These are phyloP conservation scores for Mallotus villosus DNA, from an alignment of 2,797 vertebrate species.

Conservation along the genomic window DNA sequence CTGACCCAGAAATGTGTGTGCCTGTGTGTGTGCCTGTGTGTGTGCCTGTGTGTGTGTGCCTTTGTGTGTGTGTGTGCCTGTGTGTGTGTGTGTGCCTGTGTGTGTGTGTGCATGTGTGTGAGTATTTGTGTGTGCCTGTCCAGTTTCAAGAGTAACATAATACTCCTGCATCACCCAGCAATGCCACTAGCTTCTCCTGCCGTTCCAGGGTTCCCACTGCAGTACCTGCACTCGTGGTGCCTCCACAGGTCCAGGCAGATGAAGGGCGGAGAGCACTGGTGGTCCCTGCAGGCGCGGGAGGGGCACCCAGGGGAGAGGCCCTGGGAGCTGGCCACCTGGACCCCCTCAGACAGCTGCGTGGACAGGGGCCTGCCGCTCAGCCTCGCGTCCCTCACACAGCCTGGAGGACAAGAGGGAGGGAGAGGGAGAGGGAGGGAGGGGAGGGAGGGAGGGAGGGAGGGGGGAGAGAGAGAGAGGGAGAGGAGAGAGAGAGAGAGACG, in stretches of 20 bases:
- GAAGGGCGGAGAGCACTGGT: constrained; percentile 81
- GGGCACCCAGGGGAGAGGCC: constrained; percentile 80
- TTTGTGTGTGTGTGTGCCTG: not conserved
- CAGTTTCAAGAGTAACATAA: not conserved
- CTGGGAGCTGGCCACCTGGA: constrained; percentile 77
- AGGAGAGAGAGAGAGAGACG: not conserved
- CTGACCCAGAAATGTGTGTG: not conserved
- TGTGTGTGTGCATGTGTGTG: not conserved
- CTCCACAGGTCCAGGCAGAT: constrained; percentile 89
- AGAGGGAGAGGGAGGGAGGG: not conserved
- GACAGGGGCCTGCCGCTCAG: constrained; percentile 80
- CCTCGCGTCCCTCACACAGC: constrained; percentile 85
- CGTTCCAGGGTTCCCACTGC: constrained; percentile 18
- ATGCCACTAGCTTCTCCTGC: not conserved
- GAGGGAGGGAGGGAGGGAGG: not conserved
- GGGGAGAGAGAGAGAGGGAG: not conserved
- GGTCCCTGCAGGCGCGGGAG: constrained; percentile 83
- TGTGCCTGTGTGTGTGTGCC: not conserved
- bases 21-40: not conserved
- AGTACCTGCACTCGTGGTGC: constrained; percentile 86
- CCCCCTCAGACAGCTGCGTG: constrained; percentile 66
- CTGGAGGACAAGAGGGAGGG: constrained; percentile 53
- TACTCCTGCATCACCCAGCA: no score
- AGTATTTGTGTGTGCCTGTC: not conserved
- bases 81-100: not conserved